Evolutionary conservation across 2,113 vertebrate species (phyloP).

Genomic region (Lepus europaeus): DNA sequence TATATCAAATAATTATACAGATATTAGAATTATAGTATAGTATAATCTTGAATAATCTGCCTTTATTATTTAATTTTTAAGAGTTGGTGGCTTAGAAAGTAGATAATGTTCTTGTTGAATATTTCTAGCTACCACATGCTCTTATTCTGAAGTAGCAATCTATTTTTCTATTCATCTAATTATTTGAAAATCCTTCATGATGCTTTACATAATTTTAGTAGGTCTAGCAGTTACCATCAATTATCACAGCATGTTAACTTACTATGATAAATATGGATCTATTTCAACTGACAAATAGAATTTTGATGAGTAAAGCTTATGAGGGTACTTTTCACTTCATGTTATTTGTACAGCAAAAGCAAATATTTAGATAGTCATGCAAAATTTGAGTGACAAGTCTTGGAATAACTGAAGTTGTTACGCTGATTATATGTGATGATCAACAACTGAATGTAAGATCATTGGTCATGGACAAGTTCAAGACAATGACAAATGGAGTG

Average conservation of each 20-base stretch:
- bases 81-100: background rate
- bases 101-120: background rate
- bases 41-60: constrained; percentile 27
- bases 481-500: background rate
- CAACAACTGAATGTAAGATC: background rate
- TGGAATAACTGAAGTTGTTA: background rate
- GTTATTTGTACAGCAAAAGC: background rate
- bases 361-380: constrained; percentile 24
- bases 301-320: background rate
- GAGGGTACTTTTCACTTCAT: background rate
- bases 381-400: background rate
- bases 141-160: background rate
- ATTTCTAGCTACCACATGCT: background rate
- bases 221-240: background rate
- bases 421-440: background rate
- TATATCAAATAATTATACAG: background rate
- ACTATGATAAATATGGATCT: background rate
- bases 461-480: background rate
- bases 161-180: constrained; percentile 14
- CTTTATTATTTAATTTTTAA: background rate
- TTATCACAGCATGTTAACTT: background rate
- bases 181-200: constrained; percentile 24
- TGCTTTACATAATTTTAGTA: background rate
- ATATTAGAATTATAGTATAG: background rate
- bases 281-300: constrained; percentile 27